phyloP scores from a whole-genome alignment of 2,113 vertebrate species.

The Sterna hirundo region DNA sequence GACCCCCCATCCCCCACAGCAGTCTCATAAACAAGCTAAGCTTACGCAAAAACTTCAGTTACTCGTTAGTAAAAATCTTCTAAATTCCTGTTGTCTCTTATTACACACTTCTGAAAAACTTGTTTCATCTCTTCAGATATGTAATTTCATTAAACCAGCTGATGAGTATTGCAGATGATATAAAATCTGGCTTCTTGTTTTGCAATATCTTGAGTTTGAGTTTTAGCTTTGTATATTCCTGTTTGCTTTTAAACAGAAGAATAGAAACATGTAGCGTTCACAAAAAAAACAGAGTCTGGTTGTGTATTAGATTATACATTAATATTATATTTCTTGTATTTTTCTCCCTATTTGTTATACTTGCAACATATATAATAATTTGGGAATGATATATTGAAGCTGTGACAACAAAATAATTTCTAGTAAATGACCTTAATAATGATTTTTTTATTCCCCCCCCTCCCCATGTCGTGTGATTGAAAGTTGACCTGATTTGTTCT shows the following conservation, averaged over 20 bases:
- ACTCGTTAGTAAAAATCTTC: not conserved
- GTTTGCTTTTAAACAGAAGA: not conserved
- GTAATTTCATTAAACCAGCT: not conserved
- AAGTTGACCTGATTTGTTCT: conserved; percentile 57
- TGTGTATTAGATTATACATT: not conserved
- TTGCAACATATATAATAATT: not conserved
- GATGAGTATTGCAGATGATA: not conserved
- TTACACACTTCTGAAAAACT: not conserved
- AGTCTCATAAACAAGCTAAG: not conserved
- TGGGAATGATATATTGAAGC: not conserved
- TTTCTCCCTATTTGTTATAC: not conserved
- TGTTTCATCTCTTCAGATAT: not conserved
- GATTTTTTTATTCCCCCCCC: rapidly evolving
- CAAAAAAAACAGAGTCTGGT: not conserved
- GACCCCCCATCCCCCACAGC: not conserved
- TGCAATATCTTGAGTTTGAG: not conserved
- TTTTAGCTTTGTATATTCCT: not conserved
- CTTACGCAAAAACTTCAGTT: not conserved
- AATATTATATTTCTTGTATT: not conserved
- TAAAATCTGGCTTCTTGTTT: not conserved
- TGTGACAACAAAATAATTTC: not conserved
- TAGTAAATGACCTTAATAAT: not conserved
- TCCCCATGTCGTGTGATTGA: not conserved
- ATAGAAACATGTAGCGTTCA: not conserved
- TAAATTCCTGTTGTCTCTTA: not conserved